phyloP scores from a whole-genome alignment of 2,797 vertebrate species.

The Schizopygopsis pylzovi region DNA sequence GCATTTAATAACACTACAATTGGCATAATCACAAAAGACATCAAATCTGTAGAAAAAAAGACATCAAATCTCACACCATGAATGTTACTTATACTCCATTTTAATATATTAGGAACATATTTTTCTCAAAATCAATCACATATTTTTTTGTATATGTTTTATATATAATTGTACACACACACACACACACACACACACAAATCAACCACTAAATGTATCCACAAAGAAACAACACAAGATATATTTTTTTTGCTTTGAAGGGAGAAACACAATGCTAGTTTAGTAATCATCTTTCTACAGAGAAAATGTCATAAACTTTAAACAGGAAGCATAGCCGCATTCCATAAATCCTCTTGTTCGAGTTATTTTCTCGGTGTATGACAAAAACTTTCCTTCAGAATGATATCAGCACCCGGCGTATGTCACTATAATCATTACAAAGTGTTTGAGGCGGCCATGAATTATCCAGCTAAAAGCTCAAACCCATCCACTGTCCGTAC shows the following conservation, averaged over 20 bases:
- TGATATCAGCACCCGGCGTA: constrained; percentile 37
- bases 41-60: not conserved
- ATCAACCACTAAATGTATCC: not conserved
- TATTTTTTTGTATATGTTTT: not conserved
- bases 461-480: constrained; percentile 51
- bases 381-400: constrained; percentile 48
- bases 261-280: constrained; percentile 27
- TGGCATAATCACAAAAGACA: not conserved
- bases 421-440: constrained; percentile 52
- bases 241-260: not conserved
- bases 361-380: constrained; percentile 34
- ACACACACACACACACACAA: not conserved
- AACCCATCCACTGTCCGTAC: constrained; percentile 48
- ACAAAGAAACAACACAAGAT: not conserved
- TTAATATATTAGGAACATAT: not conserved
- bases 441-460: constrained; percentile 45
- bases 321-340: constrained; percentile 18
- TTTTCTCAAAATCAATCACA: not conserved
- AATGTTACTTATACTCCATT: not conserved
- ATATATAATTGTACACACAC: not conserved
- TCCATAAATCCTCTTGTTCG: constrained; percentile 42
- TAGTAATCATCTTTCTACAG: constrained; percentile 15
- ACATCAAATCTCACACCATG: not conserved
- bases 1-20: not conserved
- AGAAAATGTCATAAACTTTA: constrained; percentile 27